Evolutionary conservation across 2,797 vertebrate species (phyloP), one percentile per base, ranked within the genome.

Genomic region (Ibycter americanus): DNA sequence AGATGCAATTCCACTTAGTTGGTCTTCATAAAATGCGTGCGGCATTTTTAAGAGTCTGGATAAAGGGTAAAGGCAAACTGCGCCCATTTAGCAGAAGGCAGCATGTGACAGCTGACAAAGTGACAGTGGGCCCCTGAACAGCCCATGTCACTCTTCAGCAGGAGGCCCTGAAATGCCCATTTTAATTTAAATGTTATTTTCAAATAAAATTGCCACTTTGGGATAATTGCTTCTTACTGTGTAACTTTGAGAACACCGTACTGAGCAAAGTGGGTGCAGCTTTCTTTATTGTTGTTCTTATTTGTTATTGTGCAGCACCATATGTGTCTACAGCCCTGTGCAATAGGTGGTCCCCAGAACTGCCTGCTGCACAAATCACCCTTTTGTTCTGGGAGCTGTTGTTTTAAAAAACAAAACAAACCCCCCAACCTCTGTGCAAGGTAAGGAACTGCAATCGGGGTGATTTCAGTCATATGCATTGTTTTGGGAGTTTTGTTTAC

Each of bases 161-260:
- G 95, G 97, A 96, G 94, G 96, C 90, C 95, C 93, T 97, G 97
- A 97, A 97, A 97, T 96, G 96, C 93, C 95, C 96, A 96, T 97
- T 97, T 97, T 97, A 97, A 97, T 97, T 96, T 97, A 96, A 97
- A 97, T 97, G 93, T 97, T 96, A 97, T 96, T 97, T 97, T 97
- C 96, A 97, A 97, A 97, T 97, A 96, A 96, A 97, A 97, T 96
- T 97, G 97, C 94, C 97, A 96, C 97, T 97, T 97, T 94, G 94
- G 95, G 94, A 96, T 96, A 96, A 96, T 97, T 96, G 97, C 96
- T 94, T 95, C 96, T 92, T 92, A 95, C 95, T 94, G 94, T 81
- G 93, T 97, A 97, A 97, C 94, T 97, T 94, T 94, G 95, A 94
- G 97, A 92, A 93, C 94, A 94, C 95, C 55, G 95, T 89, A 78